A percentile compares a stretch with the other conserved stretches of the same genome.
Evolutionary conservation across 2,888 invertebrate species (phyloP).

Genomic region (Gastracanthus pulcherrimus): DNA sequence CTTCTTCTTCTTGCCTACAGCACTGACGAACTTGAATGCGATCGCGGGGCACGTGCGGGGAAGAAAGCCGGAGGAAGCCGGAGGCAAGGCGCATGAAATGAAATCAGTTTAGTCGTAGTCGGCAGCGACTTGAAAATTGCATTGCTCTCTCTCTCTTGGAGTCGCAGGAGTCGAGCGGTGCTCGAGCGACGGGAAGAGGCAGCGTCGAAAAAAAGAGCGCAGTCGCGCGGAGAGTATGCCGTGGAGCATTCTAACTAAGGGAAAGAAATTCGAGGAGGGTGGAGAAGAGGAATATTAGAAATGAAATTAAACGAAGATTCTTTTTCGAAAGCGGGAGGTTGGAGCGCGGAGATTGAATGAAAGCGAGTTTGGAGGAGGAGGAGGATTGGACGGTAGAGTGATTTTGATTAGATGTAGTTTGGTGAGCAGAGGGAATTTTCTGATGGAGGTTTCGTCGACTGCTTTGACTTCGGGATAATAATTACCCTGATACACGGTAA

Average conservation of each 20-base stretch:
- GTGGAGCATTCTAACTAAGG: conserved; percentile 10
- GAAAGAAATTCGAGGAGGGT: conserved; percentile 3
- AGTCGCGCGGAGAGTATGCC: not conserved
- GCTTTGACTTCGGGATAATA: too few species aligned
- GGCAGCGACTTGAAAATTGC: conserved; percentile 65
- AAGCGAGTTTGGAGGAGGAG: too few species aligned
- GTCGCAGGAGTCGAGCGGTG: not conserved
- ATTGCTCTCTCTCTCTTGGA: conserved; percentile 58
- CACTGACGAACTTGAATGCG: not conserved
- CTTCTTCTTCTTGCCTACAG: too few species aligned
- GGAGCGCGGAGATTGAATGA: too few species aligned
- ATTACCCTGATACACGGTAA: too few species aligned
- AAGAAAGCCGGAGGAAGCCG: conserved; percentile 52
- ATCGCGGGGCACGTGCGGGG: not conserved
- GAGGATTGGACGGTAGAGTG: too few species aligned
- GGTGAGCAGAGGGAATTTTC: too few species aligned
- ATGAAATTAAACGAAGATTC: conserved; percentile 40
- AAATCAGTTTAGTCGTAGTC: conserved; percentile 68
- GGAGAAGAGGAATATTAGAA: conserved; percentile 49
- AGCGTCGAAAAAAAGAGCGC: not conserved
- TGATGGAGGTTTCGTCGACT: too few species aligned
- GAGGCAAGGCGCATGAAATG: conserved; percentile 56
- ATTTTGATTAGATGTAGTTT: too few species aligned
- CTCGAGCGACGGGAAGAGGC: too few species aligned
- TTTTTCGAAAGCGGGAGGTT: too few species aligned